Evolutionary conservation across 2,888 invertebrate genomes (phyloP), one percentile per base, ranked within the genome.

Genomic region (Villa cingulata): DNA sequence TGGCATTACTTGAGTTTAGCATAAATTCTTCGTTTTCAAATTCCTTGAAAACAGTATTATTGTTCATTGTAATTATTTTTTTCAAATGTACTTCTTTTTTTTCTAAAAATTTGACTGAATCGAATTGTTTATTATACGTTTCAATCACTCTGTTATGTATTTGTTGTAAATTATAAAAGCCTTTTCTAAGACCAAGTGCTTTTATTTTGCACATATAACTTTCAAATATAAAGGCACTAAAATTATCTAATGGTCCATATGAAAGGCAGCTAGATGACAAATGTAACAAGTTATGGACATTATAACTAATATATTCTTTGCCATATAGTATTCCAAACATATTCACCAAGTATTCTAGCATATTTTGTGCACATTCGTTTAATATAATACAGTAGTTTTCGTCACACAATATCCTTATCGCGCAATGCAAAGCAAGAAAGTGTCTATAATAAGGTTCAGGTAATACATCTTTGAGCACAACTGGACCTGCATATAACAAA

Each of bases 281-380:
- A 43, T 43, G 43, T 17, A 27, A 5, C 15, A 41, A 27, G 2
- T 41, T 44, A 37, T 44, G 39, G 16, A 39, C 39, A 44, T 44
- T 44, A 38, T 44, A 44, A 20, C 44, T 44, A 4, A 39, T 39
- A 18, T 10, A 39, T 12, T 39, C 16, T 4, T 4, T 4, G 14
- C 44, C 44, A 37, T 44, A 44, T 19, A 44, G 19, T 5, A 16
- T 10, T 20, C 16, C 37, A 44, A 36, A 44, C 20, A 1, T 14
- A 16, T 23, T 9, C 7, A 44, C 44, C 20, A 44, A 44, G 15
- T 37, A 37, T 23, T 37, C 5, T 16, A 44, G 23, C 36, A 44
- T 27, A 15, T 12, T 20, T 10, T 37, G 12, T n/a, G 44, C 44
- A 34, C 19, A 15, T 10, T 15, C 10, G n/a, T 29, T 43, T 16